A percentile compares a stretch with the other conserved stretches of the same genome.
Conservation (phyloP, 2,797 vertebrate species). For the Monodelphis domestica region DNA sequence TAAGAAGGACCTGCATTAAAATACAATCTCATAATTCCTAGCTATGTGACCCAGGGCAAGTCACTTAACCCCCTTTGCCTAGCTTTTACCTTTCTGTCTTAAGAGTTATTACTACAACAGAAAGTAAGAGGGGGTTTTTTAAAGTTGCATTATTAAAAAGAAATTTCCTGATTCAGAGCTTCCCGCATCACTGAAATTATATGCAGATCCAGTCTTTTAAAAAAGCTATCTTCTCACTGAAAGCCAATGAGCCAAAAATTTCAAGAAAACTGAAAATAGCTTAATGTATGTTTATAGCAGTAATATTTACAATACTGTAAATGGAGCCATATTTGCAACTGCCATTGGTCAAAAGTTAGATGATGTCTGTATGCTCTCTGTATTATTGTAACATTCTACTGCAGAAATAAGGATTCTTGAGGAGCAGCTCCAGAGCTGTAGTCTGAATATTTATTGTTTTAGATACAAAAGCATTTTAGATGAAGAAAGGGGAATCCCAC, state of each 20-base stretch:
- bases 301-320: neutral
- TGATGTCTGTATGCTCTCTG: neutral
- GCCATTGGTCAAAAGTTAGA: conserved; percentile 25
- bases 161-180: neutral
- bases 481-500: neutral
- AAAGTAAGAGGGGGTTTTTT: too few relatives aligned
- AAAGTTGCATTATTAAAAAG: neutral
- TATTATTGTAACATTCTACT: conserved; percentile 37
- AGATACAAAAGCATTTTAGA: conserved; percentile 13
- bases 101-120: too few relatives aligned
- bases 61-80: too few relatives aligned
- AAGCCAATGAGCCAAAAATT: neutral
- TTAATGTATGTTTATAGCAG: neutral
- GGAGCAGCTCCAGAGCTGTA: neutral
- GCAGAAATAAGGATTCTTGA: conserved; percentile 34
- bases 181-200: neutral
- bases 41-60: too few relatives aligned
- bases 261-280: neutral
- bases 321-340: neutral
- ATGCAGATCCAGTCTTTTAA: neutral
- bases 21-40: too few relatives aligned
- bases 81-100: too few relatives aligned
- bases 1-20: too few relatives aligned
- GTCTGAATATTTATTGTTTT: neutral
- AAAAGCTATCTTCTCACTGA: neutral